Percentiles rank a stretch among this genome's conserved stretches.
These are phyloP conservation scores for Drosophila tanythrix DNA, from an alignment of 2,888 invertebrate species.

Conservation along the genomic window DNA sequence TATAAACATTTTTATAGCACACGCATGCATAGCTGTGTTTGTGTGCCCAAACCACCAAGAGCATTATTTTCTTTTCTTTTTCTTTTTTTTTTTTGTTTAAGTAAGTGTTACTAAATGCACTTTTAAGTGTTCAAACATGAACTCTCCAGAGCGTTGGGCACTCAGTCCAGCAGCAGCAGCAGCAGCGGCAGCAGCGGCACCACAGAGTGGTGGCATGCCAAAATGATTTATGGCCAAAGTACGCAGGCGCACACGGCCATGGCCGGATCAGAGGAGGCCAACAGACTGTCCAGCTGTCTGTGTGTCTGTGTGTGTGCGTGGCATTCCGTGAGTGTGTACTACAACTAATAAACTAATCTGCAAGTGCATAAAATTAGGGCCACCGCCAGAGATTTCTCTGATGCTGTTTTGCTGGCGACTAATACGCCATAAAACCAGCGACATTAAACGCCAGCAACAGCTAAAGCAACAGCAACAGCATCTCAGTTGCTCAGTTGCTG, in stretches of 20 bases:
- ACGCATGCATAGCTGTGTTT: not conserved
- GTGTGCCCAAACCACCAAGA: slow-evolving; percentile 29
- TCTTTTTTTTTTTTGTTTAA: slow-evolving; percentile 59
- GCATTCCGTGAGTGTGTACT: slow-evolving; percentile 74
- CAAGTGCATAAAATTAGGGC: slow-evolving; percentile 81
- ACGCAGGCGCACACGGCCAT: slow-evolving; percentile 79
- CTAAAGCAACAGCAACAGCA: slow-evolving; percentile 6
- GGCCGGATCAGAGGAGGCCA: slow-evolving; percentile 51
- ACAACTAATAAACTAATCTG: slow-evolving; percentile 81
- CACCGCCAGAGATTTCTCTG: slow-evolving; percentile 61
- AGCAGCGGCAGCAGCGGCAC: slow-evolving; percentile 5
- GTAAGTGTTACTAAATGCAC: slow-evolving; percentile 84
- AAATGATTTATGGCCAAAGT: slow-evolving; percentile 83
- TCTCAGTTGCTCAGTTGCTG: slow-evolving; percentile 12
- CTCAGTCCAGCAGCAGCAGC: slow-evolving; percentile 28
- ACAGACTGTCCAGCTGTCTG: slow-evolving; percentile 9
- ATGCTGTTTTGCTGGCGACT: slow-evolving; percentile 54
- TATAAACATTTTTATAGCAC: slow-evolving; percentile 81
- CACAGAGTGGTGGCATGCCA: slow-evolving; percentile 68
- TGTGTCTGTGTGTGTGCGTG: slow-evolving; percentile 12
- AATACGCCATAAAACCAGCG: slow-evolving; percentile 66
- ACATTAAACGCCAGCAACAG: slow-evolving; percentile 44
- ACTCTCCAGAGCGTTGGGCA: slow-evolving; percentile 29
- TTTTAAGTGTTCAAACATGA: slow-evolving; percentile 81
- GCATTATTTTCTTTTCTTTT: slow-evolving; percentile 12